Base-by-base conservation (phyloP, 2,113 vertebrate genomes). In the Polyodon spathula region DNA sequence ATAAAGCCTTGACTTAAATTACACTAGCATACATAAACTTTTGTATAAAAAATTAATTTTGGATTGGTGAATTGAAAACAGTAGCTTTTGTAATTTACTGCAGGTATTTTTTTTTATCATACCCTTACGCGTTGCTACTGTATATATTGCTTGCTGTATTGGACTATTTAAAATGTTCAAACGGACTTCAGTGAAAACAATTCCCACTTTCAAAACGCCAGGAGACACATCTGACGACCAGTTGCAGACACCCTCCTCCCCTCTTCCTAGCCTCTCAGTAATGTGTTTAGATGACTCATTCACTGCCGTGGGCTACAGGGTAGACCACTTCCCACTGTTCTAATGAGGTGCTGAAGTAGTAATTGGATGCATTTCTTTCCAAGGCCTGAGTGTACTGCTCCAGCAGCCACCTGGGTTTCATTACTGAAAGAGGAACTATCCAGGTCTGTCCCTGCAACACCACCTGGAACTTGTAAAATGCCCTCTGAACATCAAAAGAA, bases 201-300 rank as follows among this genome's bases (percentile, higher is more conserved):
- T n/a, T n/a, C n/a, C n/a, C n/a, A n/a, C n/a, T n/a, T n/a, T n/a
- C n/a, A n/a, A n/a, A n/a, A n/a, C n/a, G n/a, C n/a, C n/a, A n/a
- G 27, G 58, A 37, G 42, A 17, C 7, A n/a, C 58, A 17, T 38
- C 37, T n/a, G 10, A 50, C 1, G n/a, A 2, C 11, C 46, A 50
- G 46, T n/a, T 50, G 4, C 40, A 27, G 38, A 37, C 46, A 16
- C 12, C 40, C 38, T 40, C n/a, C 15, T 12, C 16, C 9, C 44
- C 15, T 40, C 10, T 11, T 15, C 4, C 37, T 14, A 27, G 9
- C n/a, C 27, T 50, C 50, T 61, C 38, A 27, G 50, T 62, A 65
- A 59, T 55, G 64, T 57, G 64, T 56, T 46, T 56, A 56, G 52
- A 61, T 66, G 64, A 57, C 63, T 48, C 40, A 8, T 40, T 16